A percentile compares a stretch with the other conserved stretches of the same genome.
These are phyloP conservation scores for Cynopterus brachyotis DNA, from an alignment of 2,113 vertebrate species.

Conservation along the genomic window DNA sequence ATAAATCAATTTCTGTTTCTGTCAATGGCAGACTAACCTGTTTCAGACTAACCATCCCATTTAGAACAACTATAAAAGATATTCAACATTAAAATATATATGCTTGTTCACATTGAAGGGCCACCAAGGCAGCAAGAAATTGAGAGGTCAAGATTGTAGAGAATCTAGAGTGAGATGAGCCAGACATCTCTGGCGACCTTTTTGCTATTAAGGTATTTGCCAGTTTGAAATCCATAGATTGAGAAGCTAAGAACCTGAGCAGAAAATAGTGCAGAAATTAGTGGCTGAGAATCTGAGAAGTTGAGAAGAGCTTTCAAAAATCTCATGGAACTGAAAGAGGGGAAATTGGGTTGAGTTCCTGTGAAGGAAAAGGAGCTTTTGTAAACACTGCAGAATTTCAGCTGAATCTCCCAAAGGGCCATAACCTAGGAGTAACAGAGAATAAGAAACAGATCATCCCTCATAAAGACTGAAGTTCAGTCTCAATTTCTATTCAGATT, in stretches of 20 bases:
- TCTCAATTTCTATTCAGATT: not conserved
- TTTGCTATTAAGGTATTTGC: slow-evolving; percentile 40
- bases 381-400: not conserved
- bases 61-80: not conserved
- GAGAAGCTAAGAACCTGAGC: not conserved
- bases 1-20: slow-evolving; percentile 25
- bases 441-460: not conserved
- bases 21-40: not conserved
- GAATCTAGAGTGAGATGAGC: not conserved
- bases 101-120: not conserved
- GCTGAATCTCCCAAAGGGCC: not conserved
- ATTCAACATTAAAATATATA: not conserved
- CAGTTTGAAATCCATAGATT: slow-evolving; percentile 25
- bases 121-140: not conserved
- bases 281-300: not conserved
- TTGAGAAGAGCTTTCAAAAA: not conserved
- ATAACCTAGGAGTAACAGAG: not conserved
- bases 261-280: not conserved
- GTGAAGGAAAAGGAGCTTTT: not conserved
- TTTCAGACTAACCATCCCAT: slow-evolving; percentile 5
- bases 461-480: not conserved
- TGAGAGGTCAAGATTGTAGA: not conserved
- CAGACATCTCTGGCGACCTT: not conserved
- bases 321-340: not conserved
- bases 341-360: not conserved